phyloP scores from a whole-genome alignment of 2,113 vertebrate genomes.

The Etheostoma spectabile region DNA sequence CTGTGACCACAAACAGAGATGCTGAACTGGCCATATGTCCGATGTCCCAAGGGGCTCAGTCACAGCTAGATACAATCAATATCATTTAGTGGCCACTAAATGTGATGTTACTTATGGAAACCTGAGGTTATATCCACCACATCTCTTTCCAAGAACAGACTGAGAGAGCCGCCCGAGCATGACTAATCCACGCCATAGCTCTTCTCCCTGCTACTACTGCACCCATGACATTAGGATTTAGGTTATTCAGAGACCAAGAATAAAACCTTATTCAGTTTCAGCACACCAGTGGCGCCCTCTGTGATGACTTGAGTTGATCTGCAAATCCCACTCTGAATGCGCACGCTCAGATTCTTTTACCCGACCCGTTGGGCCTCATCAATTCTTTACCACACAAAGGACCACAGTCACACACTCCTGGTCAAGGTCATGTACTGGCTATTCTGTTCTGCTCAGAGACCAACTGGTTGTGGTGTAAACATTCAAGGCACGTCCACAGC shows the following conservation, averaged over 20 bases:
- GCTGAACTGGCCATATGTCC: slow-evolving; percentile 60
- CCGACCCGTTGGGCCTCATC: slow-evolving; percentile 49
- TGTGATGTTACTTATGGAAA: slow-evolving; percentile 32
- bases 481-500: slow-evolving; percentile 32
- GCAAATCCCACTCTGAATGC: slow-evolving; percentile 54
- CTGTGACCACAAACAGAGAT: slow-evolving; percentile 46
- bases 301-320: slow-evolving; percentile 39
- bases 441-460: slow-evolving; percentile 20
- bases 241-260: slow-evolving; percentile 54
- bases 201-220: slow-evolving; percentile 10
- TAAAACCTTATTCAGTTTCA: slow-evolving; percentile 60
- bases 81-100: slow-evolving; percentile 33
- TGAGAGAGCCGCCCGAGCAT: slow-evolving; percentile 37
- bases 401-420: slow-evolving; percentile 29
- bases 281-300: background rate
- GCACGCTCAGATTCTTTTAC: slow-evolving; percentile 44
- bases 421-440: slow-evolving; percentile 56
- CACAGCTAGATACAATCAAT: slow-evolving; percentile 65
- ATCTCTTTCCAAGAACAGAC: slow-evolving; percentile 33
- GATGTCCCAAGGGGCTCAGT: slow-evolving; percentile 45
- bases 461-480: slow-evolving; percentile 34
- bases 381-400: slow-evolving; percentile 56
- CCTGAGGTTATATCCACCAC: slow-evolving; percentile 29
- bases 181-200: slow-evolving; percentile 47
- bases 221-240: slow-evolving; percentile 39